Evolutionary conservation across 2,113 vertebrate genomes (phyloP), one percentile per base, ranked within the genome.

Genomic region (Zapornia atra): DNA sequence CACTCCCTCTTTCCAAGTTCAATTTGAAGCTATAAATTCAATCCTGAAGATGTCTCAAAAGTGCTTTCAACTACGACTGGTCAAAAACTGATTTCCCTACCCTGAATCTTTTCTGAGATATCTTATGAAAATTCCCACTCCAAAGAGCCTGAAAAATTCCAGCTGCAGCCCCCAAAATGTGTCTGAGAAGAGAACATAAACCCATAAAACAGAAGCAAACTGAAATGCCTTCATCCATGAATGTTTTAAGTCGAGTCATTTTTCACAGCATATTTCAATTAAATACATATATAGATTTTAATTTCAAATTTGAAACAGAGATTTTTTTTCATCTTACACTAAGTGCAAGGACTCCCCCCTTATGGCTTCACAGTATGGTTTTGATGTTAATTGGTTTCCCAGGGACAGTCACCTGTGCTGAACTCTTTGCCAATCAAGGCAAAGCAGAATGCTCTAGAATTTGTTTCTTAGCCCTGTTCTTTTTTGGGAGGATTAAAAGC

Each of bases 401-500:
- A 56, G 76, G 34, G 50, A 38, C 66, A 29, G 29, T 65, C 65
- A 96, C 91, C 92, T 73, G 57, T 65, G 57, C 73, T 72, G 73
- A 89, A 64, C 68, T 65, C 69, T 87, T 76, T 81, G 59, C 48
- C 38, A n/a, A 53, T 15, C 0, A 6, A 81, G 61, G 46, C 56
- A 88, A 40, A 70, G 38, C 61, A 79, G 42, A 60, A 64, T 66
- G 34, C 28, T 69, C 31, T 54, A 69, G 66, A 63, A 79, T 79
- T 89, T 81, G 25, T 79, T 92, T 96, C 77, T 81, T 10, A 66
- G 51, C n/a, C 60, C 54, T 86, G 25, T 6, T 94, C 69, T 94
- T 96, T 78, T 44, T 65, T 66, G 64, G 48, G 34, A 38, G 33
- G 18, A 34, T 89, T 95, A 94, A 94, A 97, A 94, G 17, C 40